Conservation (phyloP, 2,113 vertebrate genomes). For the Odocoileus hemionus region DNA sequence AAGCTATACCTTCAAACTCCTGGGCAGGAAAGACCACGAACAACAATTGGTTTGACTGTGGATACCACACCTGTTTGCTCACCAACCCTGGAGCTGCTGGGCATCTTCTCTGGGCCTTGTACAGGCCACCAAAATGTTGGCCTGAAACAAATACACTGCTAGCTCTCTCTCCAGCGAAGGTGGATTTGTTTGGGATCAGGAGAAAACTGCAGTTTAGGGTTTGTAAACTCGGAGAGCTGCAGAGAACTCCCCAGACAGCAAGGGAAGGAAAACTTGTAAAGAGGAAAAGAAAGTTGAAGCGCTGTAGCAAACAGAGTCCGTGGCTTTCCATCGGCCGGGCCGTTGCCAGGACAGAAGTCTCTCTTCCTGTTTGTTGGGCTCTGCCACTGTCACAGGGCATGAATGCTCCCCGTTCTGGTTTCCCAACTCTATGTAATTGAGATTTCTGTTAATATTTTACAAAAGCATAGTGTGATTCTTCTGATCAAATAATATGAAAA, state of each 20-base stretch:
- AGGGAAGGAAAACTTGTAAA: background rate
- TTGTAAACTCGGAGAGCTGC: background rate
- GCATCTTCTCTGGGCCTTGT: background rate
- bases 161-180: background rate
- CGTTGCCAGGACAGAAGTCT: background rate
- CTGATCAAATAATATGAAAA: background rate
- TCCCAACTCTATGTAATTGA: background rate
- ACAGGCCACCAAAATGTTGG: background rate
- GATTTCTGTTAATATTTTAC: background rate
- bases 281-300: background rate
- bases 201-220: background rate
- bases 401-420: background rate
- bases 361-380: background rate
- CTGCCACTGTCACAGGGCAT: background rate
- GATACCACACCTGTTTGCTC: background rate
- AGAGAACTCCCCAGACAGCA: background rate
- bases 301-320: background rate
- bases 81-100: background rate
- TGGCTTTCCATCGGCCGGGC: background rate
- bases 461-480: background rate
- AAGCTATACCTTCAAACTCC: background rate
- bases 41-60: background rate
- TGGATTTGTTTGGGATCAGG: background rate
- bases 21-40: background rate
- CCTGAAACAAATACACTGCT: background rate